These are phyloP conservation scores for Cichlasoma orientale DNA, from an alignment of 2,797 vertebrate genomes.

Conservation along the genomic window DNA sequence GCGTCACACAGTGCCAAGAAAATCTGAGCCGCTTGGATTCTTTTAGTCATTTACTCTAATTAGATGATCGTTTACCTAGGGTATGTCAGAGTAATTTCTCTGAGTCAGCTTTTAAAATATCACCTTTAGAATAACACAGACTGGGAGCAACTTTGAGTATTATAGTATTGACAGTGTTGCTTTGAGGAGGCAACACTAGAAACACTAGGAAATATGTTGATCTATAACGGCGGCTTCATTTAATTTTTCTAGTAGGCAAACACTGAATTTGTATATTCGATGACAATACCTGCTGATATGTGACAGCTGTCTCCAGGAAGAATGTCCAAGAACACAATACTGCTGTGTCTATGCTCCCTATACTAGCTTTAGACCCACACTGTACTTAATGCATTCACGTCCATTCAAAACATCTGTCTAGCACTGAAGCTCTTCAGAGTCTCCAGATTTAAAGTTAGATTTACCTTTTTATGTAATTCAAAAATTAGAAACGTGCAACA, in stretches of 20 bases:
- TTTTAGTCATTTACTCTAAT: conserved; percentile 27
- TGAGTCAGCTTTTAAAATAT: neutral
- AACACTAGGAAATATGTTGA: conserved; percentile 24
- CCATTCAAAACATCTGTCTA: neutral
- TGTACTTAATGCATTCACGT: neutral
- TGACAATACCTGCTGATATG: neutral
- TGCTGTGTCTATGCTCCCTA: neutral
- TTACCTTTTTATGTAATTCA: neutral
- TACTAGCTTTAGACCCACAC: neutral
- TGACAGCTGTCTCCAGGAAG: neutral
- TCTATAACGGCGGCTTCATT: neutral
- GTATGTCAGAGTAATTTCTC: neutral
- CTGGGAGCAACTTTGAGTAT: neutral
- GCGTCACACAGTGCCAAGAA: neutral
- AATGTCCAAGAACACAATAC: neutral
- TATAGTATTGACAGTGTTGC: conserved; percentile 37
- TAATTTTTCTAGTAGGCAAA: neutral
- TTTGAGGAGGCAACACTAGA: neutral
- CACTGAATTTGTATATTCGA: too few relatives aligned
- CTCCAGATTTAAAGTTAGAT: too few relatives aligned
- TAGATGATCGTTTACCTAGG: neutral
- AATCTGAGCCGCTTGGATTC: neutral
- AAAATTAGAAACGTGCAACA: neutral
- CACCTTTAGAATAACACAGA: neutral
- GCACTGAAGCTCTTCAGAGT: too few relatives aligned